Conservation (phyloP, 2,113 vertebrate genomes). For the Apaloderma vittatum region DNA sequence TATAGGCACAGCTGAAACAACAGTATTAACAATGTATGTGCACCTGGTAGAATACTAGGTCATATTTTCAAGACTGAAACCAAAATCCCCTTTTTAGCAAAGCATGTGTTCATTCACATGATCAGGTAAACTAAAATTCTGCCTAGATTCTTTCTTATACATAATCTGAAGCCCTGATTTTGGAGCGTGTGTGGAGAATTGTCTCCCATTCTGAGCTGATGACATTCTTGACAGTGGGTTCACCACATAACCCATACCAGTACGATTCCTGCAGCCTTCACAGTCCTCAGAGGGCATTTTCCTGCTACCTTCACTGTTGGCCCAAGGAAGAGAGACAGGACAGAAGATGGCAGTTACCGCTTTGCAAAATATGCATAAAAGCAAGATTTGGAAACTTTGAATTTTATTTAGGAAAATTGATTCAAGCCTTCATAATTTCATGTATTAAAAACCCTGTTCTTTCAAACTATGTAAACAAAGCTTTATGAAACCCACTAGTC, state of each 20-base stretch:
- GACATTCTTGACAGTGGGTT: neutral
- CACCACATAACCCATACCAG: neutral
- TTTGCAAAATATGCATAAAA: neutral
- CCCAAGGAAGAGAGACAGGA: neutral
- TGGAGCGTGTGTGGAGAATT: neutral
- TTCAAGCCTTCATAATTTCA: neutral
- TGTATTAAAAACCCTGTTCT: neutral
- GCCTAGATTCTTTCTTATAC: neutral
- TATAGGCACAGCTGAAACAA: neutral
- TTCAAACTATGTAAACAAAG: neutral
- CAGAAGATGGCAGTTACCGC: neutral
- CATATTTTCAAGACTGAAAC: neutral
- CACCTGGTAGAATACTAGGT: neutral
- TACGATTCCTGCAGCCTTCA: neutral
- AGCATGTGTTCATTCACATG: neutral
- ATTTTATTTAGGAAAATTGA: neutral
- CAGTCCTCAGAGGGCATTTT: neutral
- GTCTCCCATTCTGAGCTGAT: neutral
- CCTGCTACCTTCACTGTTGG: neutral
- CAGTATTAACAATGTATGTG: neutral
- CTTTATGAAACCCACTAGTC: neutral
- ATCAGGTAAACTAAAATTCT: neutral
- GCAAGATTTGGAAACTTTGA: neutral
- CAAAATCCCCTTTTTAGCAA: neutral
- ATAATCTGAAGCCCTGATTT: neutral